Evolutionary conservation across 2,113 vertebrate genomes (phyloP).

Genomic region (Entelurus aequoreus): DNA sequence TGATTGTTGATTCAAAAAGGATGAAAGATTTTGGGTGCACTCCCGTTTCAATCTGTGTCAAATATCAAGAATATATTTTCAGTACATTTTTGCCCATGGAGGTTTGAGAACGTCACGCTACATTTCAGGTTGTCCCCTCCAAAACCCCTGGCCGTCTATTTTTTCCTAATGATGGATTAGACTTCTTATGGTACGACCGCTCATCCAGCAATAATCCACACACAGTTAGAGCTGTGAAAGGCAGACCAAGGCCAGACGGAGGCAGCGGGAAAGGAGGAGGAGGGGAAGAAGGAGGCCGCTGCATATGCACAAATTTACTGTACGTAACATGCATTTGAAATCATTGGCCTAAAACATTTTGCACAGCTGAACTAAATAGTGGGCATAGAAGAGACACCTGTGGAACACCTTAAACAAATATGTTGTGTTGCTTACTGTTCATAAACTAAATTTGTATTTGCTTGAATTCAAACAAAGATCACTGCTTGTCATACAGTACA

Average conservation of each 20-base stretch:
- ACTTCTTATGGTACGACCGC: constrained; percentile 54
- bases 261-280: constrained; percentile 7
- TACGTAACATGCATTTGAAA: too few relatives aligned
- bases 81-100: constrained; percentile 1
- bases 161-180: constrained; percentile 60
- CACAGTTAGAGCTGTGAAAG: constrained; percentile 33
- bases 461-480: too few relatives aligned
- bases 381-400: too few relatives aligned
- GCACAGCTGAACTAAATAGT: too few relatives aligned
- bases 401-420: too few relatives aligned
- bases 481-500: too few relatives aligned
- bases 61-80: not conserved
- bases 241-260: constrained; percentile 29
- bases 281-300: not conserved
- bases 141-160: constrained; percentile 44
- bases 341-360: too few relatives aligned
- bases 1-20: not conserved
- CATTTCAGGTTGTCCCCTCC: constrained; percentile 18
- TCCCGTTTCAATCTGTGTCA: not conserved
- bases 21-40: not conserved
- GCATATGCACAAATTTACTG: too few relatives aligned
- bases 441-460: too few relatives aligned
- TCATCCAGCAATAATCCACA: constrained; percentile 58
- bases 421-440: too few relatives aligned
- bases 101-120: constrained; percentile 18